These are phyloP conservation scores for Caenorhabditis zanzibari DNA, from an alignment of 2,888 invertebrate species.

Conservation along the genomic window DNA sequence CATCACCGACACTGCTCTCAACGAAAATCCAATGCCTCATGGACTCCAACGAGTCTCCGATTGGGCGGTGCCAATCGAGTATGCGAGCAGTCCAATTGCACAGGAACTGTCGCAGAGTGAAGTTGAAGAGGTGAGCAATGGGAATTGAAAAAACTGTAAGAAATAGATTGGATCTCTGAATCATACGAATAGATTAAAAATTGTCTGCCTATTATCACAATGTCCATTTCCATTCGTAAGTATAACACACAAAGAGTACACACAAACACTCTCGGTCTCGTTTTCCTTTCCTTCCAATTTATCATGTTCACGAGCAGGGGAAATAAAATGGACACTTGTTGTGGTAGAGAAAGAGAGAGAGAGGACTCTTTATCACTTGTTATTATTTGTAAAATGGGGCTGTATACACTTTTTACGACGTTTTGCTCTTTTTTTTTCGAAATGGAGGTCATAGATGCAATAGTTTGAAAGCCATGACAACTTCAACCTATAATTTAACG, in stretches of 20 bases:
- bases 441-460: no score
- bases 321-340: conserved; percentile 40
- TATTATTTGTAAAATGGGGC: conserved; percentile 44
- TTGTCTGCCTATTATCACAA: conserved; percentile 9
- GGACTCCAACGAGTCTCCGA: conserved; percentile 43
- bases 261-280: conserved; percentile 18
- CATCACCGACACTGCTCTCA: conserved; percentile 33
- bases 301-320: conserved; percentile 52
- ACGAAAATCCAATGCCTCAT: conserved; percentile 13
- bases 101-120: conserved; percentile 53
- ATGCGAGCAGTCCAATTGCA: conserved; percentile 65
- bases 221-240: conserved; percentile 30
- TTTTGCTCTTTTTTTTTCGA: background rate
- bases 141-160: conserved; percentile 2
- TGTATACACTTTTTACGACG: conserved; percentile 26
- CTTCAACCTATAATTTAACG: background rate
- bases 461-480: no score
- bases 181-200: conserved; percentile 45
- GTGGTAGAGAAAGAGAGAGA: conserved; percentile 36
- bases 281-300: conserved; percentile 40
- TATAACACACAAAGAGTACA: conserved; percentile 50
- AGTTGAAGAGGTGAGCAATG: conserved; percentile 60
- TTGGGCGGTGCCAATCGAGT: conserved; percentile 64
- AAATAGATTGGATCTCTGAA: conserved; percentile 33
- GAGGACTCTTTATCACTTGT: conserved; percentile 57